These are phyloP conservation scores for Rhinoptilus africanus DNA, from an alignment of 2,113 vertebrate species.

Conservation along the genomic window DNA sequence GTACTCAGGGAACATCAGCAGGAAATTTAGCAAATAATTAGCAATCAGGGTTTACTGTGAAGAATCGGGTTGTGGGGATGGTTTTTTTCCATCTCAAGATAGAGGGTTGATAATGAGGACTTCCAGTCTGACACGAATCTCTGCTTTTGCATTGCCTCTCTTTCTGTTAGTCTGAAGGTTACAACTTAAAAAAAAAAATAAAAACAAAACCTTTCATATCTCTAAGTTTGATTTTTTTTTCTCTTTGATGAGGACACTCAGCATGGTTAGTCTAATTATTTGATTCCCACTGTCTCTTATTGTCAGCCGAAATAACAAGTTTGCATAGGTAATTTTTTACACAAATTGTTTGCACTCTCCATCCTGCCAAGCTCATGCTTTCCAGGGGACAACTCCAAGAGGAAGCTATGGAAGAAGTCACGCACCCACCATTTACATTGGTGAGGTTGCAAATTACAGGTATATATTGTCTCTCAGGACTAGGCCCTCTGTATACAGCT, in stretches of 20 bases:
- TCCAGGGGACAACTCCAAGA: not conserved
- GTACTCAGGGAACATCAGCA: slow-evolving; percentile 33
- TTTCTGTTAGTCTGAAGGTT: not conserved
- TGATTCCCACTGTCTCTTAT: slow-evolving; percentile 29
- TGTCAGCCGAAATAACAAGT: slow-evolving; percentile 12
- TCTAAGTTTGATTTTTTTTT: not conserved
- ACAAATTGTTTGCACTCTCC: not conserved
- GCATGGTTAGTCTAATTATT: slow-evolving; percentile 46
- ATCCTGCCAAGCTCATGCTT: not conserved
- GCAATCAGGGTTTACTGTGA: slow-evolving; percentile 48
- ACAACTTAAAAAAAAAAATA: not conserved
- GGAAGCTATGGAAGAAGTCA: not conserved
- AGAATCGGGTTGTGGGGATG: not conserved
- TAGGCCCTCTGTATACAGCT: not conserved
- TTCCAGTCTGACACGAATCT: not conserved
- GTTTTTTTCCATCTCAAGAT: not conserved
- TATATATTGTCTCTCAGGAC: not conserved
- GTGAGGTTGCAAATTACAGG: no score
- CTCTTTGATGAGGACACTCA: slow-evolving; percentile 25
- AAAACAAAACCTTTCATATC: not conserved
- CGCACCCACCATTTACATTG: not conserved
- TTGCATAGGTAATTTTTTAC: slow-evolving; percentile 1
- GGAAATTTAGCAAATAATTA: slow-evolving; percentile 57
- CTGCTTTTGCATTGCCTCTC: not conserved
- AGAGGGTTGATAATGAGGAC: not conserved